Evolutionary conservation across 2,888 invertebrate genomes (phyloP).

Genomic region (Dorcus parallelipipedus): DNA sequence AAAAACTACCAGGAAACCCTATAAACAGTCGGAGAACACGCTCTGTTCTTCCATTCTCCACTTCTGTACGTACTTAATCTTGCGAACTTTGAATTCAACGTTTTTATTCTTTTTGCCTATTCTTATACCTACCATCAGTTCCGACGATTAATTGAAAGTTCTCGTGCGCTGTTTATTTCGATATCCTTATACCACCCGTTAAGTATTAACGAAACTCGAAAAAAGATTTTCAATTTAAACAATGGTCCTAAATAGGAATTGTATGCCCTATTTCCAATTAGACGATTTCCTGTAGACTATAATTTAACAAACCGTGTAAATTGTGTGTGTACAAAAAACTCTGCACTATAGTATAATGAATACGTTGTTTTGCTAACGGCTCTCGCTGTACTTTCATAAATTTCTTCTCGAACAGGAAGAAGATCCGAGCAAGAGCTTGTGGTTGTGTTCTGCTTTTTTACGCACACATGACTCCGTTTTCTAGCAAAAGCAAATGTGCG

Average conservation of each 20-base stretch:
- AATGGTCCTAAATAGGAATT: too few relatives aligned
- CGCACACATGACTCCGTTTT: neutral
- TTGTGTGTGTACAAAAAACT: too few relatives aligned
- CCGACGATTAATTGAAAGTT: neutral
- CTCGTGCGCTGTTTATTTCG: neutral
- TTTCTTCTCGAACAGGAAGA: conserved; percentile 1
- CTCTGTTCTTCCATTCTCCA: conserved; percentile 26
- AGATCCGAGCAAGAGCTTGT: neutral
- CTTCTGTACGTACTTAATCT: conserved; percentile 20
- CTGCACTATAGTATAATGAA: neutral
- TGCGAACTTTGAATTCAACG: conserved; percentile 9
- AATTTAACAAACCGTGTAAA: too few relatives aligned
- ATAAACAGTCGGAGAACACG: conserved; percentile 32
- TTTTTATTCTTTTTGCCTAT: conserved; percentile 3
- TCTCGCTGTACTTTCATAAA: neutral
- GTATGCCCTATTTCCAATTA: too few relatives aligned
- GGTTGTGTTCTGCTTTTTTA: neutral
- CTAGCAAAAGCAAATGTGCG: neutral
- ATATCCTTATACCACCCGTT: neutral
- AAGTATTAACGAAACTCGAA: neutral
- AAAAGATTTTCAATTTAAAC: neutral
- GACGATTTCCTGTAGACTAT: too few relatives aligned
- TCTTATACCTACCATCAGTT: neutral
- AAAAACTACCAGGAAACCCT: conserved; percentile 44
- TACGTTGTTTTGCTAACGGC: neutral